phyloP scores from a whole-genome alignment of 1,140 invertebrate species.

The Leptopilina boulardi region DNA sequence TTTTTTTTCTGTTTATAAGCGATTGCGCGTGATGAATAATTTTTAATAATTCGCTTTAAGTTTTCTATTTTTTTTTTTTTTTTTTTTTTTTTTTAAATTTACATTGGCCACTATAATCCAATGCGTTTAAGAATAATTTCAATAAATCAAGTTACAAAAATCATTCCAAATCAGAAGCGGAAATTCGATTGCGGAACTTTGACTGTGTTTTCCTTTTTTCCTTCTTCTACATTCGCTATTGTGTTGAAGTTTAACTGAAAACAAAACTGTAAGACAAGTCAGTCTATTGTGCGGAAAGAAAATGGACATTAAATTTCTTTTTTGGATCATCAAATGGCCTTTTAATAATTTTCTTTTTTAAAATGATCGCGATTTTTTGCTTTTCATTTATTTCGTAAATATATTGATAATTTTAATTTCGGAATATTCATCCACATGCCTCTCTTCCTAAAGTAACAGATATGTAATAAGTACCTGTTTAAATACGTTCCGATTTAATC shows the following conservation, averaged over 20 bases:
- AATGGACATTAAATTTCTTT: slow-evolving; percentile 24
- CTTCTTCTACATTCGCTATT: slow-evolving; percentile 4
- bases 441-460: neutral
- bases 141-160: slow-evolving; percentile 27
- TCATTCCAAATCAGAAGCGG: slow-evolving; percentile 23
- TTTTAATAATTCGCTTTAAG: slow-evolving; percentile 4
- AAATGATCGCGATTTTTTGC: neutral
- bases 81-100: neutral
- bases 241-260: neutral
- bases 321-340: slow-evolving; percentile 7
- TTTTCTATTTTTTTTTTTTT: neutral
- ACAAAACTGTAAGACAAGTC: neutral
- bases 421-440: neutral
- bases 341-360: neutral
- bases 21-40: neutral
- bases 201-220: slow-evolving; percentile 23
- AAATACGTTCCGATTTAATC: slow-evolving; percentile 33
- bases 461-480: slow-evolving; percentile 21
- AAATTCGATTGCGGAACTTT: slow-evolving; percentile 25
- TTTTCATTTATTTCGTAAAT: neutral
- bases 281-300: neutral
- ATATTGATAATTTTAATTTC: neutral
- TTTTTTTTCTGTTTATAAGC: neutral
- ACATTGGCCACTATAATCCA: slow-evolving; percentile 11
- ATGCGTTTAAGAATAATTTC: neutral